A percentile compares a stretch with the other conserved stretches of the same genome.
Conservation (phyloP, 2,888 invertebrate genomes). For the Rhodophaea formosa region DNA sequence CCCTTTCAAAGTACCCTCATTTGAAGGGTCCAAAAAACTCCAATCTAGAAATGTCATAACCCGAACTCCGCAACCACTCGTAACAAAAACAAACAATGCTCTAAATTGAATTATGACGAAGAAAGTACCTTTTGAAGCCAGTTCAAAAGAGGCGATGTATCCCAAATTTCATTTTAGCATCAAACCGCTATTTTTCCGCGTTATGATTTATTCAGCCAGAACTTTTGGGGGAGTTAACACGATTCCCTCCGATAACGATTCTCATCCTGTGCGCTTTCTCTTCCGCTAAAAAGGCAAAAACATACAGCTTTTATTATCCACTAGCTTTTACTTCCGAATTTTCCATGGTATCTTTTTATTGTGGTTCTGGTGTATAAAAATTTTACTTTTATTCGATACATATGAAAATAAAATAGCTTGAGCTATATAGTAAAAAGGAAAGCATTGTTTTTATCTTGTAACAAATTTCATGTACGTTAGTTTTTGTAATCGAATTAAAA, state of each 20-base stretch:
- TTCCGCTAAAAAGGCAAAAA: slow-evolving; percentile 14
- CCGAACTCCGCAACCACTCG: neutral
- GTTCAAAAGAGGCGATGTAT: slow-evolving; percentile 11
- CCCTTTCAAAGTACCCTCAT: no score
- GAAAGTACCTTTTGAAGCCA: slow-evolving; percentile 14
- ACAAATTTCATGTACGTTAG: no score
- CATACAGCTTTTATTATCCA: slow-evolving; percentile 3
- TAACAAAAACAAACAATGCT: slow-evolving; percentile 3
- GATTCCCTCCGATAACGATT: slow-evolving; percentile 11
- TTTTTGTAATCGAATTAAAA: no score
- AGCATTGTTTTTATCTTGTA: no score
- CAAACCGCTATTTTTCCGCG: slow-evolving; percentile 15
- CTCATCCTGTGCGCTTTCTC: slow-evolving; percentile 14
- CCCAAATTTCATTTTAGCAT: slow-evolving; percentile 17
- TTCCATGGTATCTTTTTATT: neutral
- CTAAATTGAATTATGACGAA: neutral
- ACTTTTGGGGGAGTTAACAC: slow-evolving; percentile 13
- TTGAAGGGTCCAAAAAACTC: no score
- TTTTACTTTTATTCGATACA: no score
- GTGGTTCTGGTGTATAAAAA: neutral
- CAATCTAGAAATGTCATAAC: no score
- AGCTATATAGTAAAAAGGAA: no score
- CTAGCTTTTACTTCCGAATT: slow-evolving; percentile 6
- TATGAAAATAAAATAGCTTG: no score
- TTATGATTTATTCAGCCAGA: slow-evolving; percentile 17